A percentile compares a stretch with the other conserved stretches of the same genome.
Conservation (phyloP, 2,888 invertebrate genomes). For the Oscheius sp. region DNA sequence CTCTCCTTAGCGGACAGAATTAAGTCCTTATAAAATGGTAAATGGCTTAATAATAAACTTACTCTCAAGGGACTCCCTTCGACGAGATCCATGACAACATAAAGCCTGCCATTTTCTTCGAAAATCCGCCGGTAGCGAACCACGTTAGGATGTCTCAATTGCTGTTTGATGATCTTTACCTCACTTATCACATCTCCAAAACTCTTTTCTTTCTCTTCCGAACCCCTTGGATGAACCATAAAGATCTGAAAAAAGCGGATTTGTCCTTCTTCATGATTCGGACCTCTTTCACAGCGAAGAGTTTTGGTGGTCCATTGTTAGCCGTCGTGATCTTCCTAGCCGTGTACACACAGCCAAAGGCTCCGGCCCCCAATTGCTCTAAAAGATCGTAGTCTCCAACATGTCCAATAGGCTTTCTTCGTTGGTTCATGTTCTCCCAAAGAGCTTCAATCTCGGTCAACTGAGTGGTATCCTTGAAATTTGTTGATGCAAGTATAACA, state of each 20-base stretch:
- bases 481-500: neutral
- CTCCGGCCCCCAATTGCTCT: conserved; percentile 76
- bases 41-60: neutral
- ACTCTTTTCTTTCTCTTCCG: conserved; percentile 61
- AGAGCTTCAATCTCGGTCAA: conserved; percentile 35
- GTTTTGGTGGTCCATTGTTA: conserved; percentile 41
- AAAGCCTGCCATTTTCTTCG: conserved; percentile 74
- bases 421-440: conserved; percentile 54
- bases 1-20: conserved; percentile 75
- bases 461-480: conserved; percentile 9
- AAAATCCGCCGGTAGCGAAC: conserved; percentile 76
- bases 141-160: conserved; percentile 75
- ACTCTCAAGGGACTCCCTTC: conserved; percentile 74
- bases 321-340: conserved; percentile 72
- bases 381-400: conserved; percentile 75
- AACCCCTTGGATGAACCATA: conserved; percentile 49
- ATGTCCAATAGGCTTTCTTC: conserved; percentile 63
- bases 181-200: conserved; percentile 76
- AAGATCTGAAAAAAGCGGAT: conserved; percentile 47
- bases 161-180: conserved; percentile 75
- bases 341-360: conserved; percentile 76
- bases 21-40: conserved; percentile 69
- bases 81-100: conserved; percentile 76
- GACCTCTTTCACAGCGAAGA: conserved; percentile 76
- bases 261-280: neutral